A percentile compares a stretch with the other conserved stretches of the same genome.
These are phyloP conservation scores for Euthynnus affinis DNA, from an alignment of 2,797 vertebrate species.

Conservation along the genomic window DNA sequence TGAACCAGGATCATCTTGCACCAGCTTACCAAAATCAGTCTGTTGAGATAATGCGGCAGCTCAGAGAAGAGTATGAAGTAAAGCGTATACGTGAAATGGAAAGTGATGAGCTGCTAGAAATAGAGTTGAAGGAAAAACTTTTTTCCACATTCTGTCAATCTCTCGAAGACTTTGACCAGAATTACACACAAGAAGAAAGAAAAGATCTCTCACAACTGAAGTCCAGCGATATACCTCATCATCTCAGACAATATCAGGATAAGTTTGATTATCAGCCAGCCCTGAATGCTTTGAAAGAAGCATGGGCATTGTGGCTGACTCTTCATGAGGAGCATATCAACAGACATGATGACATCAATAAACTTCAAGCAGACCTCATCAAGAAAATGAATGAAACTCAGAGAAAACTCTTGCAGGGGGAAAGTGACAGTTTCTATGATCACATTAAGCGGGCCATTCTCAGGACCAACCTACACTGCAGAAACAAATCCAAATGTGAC, in stretches of 20 bases:
- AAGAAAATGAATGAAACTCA: background rate
- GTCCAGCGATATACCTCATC: background rate
- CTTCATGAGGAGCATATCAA: conserved; percentile 11
- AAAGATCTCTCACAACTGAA: background rate
- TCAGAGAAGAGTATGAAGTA: background rate
- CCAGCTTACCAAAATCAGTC: no score
- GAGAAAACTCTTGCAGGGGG: background rate
- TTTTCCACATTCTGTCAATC: background rate
- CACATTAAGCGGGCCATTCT: background rate
- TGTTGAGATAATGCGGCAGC: no score
- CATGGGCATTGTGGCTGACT: conserved; percentile 1
- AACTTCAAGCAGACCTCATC: background rate
- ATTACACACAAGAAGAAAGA: background rate
- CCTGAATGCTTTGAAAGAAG: conserved; percentile 6
- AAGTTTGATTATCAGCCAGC: conserved; percentile 1
- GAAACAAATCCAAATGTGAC: conserved; percentile 3
- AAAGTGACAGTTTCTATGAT: conserved; percentile 4
- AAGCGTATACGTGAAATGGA: background rate
- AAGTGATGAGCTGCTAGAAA: background rate
- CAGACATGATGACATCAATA: background rate
- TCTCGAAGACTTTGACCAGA: background rate
- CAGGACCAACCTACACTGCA: background rate
- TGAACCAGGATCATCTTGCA: no score
- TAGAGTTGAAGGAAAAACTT: background rate
- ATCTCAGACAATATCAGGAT: background rate